Base-by-base conservation (phyloP, 2,797 vertebrate genomes). In the Argyrosomus regius region DNA sequence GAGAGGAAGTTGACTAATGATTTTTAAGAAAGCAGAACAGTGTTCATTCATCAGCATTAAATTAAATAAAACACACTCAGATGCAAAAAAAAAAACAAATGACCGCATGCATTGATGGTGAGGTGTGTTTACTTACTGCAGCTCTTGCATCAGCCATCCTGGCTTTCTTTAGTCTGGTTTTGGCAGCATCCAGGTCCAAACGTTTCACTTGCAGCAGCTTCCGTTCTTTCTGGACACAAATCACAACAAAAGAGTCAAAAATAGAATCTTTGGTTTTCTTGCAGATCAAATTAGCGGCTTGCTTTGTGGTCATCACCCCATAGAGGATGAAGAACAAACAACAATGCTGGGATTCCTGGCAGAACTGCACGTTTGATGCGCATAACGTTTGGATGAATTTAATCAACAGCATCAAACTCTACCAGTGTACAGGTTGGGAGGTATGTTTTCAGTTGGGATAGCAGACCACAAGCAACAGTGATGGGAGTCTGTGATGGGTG, bases 201-300 rank as follows among this genome's bases (percentile, higher is more conserved):
- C 98, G 97, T 91, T 99, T 99, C 86, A 98, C 98, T 86, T 98
- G 97, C 85, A 99, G 94, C 18, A 99, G 93, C 91, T 99, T 99
- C 60, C 97, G 95, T 91, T 99, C 98, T 97, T 98, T 99, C 98
- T 99, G 91, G 67, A 95, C 87, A 82, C 22, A 88, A 57, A 80
- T 28, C 4, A 77, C 0, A 76, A 77, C 0, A 41, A 71, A 74
- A 18, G 45, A 26, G 11, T 4, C 14, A 28, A 73, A 57, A 81
- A 4, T 6, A 35, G 2, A 53, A 50, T 0, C n/a, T 35, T 16
- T 1, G 6, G 1, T 31, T 31, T 39, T 61, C 50, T 43, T 24
- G 22, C 52, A 53, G 17, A 59, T 59, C 22, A 65, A 11, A 50
- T 20, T 2, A 53, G 9, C 6, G 45, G 24, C 28, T 58, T 46